phyloP scores from a whole-genome alignment of 2,888 invertebrate species.

The Diarsia mendica region DNA sequence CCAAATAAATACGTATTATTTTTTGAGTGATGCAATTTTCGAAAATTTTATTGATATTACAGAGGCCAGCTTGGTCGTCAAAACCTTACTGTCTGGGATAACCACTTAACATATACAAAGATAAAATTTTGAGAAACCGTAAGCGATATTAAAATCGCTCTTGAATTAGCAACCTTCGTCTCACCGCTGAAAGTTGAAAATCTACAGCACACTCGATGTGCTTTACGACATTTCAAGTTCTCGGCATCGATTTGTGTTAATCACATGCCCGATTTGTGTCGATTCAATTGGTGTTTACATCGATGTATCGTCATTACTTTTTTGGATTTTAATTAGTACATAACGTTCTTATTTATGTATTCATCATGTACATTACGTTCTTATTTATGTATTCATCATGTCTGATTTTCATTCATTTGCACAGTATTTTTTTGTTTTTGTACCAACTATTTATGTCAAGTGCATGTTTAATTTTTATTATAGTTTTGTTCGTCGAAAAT shows the following conservation, averaged over 20 bases:
- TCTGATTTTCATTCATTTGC: background rate
- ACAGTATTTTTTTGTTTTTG: background rate
- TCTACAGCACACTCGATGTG: background rate
- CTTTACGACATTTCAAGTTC: background rate
- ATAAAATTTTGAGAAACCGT: background rate
- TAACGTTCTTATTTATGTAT: background rate
- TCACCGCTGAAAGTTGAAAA: background rate
- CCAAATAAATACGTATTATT: background rate
- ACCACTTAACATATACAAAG: background rate
- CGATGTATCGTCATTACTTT: background rate
- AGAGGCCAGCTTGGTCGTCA: slow-evolving; percentile 24
- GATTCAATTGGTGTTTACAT: background rate
- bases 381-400: background rate
- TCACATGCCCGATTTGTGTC: background rate
- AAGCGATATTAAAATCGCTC: background rate
- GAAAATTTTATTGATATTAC: background rate
- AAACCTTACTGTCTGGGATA: background rate
- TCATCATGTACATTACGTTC: background rate
- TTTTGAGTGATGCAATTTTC: background rate
- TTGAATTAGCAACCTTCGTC: background rate
- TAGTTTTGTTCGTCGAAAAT: no score
- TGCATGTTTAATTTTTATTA: no score
- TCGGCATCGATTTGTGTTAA: background rate
- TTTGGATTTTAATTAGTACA: background rate
- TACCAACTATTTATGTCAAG: background rate